phyloP scores from a whole-genome alignment of 2,888 invertebrate genomes.

The Drosophila greeni region DNA sequence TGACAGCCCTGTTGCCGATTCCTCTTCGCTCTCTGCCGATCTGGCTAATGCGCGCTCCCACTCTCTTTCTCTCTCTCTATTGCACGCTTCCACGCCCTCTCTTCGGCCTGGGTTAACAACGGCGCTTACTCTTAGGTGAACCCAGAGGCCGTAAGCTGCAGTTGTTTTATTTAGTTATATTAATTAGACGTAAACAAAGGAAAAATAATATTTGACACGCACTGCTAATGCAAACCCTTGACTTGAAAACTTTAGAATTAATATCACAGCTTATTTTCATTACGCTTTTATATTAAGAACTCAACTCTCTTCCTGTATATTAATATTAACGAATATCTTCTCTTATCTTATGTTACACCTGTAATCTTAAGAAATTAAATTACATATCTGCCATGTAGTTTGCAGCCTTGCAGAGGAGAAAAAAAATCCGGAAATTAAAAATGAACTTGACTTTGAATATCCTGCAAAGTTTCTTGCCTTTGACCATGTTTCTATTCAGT shows the following conservation, averaged over 20 bases:
- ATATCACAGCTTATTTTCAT: not conserved
- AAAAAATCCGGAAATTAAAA: conserved; percentile 7
- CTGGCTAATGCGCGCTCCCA: conserved; percentile 1
- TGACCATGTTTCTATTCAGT: not conserved
- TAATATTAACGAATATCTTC: no score
- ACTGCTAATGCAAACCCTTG: not conserved
- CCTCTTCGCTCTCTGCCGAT: not conserved
- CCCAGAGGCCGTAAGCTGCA: not conserved
- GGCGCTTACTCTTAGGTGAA: not conserved
- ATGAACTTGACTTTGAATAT: conserved; percentile 8
- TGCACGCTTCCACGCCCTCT: not conserved
- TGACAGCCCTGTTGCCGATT: not conserved
- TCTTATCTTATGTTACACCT: not conserved
- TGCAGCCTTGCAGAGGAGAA: not conserved
- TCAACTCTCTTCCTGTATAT: no score
- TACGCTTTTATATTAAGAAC: no score
- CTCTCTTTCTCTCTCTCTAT: not conserved
- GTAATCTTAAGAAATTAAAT: not conserved
- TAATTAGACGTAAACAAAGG: not conserved
- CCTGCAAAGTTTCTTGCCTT: not conserved
- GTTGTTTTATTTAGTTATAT: no score
- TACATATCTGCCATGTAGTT: not conserved
- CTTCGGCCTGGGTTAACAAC: not conserved
- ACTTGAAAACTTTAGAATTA: not conserved
- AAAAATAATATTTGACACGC: not conserved